Evolutionary conservation across 2,888 invertebrate species (phyloP).

Genomic region (Xylocampa areola): DNA sequence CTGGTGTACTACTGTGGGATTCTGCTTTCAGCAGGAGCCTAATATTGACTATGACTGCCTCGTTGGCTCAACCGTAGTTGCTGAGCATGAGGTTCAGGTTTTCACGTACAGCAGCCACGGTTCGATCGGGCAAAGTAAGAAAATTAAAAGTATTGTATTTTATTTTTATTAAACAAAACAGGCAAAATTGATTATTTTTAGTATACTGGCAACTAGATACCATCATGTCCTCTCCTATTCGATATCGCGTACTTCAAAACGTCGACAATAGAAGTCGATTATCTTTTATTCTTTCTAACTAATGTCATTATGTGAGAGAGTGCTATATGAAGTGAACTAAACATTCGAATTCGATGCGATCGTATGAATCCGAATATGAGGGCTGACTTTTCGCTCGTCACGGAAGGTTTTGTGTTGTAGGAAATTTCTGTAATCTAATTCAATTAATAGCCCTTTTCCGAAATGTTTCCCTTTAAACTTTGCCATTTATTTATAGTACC

Average conservation of each 20-base stretch:
- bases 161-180: background rate
- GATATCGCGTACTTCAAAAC: slow-evolving; percentile 23
- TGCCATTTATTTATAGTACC: slow-evolving; percentile 57
- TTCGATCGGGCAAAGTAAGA: too few relatives aligned
- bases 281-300: slow-evolving; percentile 16
- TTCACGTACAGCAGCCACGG: too few relatives aligned
- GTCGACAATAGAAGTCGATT: slow-evolving; percentile 38
- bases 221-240: slow-evolving; percentile 18
- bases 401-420: slow-evolving; percentile 83
- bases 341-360: slow-evolving; percentile 32
- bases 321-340: slow-evolving; percentile 34
- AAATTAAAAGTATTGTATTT: too few relatives aligned
- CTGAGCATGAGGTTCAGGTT: too few relatives aligned
- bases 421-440: slow-evolving; percentile 87
- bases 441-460: slow-evolving; percentile 76
- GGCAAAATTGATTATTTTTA: too few relatives aligned
- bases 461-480: slow-evolving; percentile 76
- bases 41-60: too few relatives aligned
- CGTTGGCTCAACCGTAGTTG: too few relatives aligned
- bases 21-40: too few relatives aligned
- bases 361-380: slow-evolving; percentile 43
- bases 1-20: too few relatives aligned
- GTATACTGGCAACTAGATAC: slow-evolving; percentile 14
- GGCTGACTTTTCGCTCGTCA: slow-evolving; percentile 88
- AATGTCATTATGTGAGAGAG: slow-evolving; percentile 6